Percentiles rank a stretch among this genome's conserved stretches.
Evolutionary conservation across 2,113 vertebrate genomes (phyloP).

Genomic region (Casuarius casuarius): DNA sequence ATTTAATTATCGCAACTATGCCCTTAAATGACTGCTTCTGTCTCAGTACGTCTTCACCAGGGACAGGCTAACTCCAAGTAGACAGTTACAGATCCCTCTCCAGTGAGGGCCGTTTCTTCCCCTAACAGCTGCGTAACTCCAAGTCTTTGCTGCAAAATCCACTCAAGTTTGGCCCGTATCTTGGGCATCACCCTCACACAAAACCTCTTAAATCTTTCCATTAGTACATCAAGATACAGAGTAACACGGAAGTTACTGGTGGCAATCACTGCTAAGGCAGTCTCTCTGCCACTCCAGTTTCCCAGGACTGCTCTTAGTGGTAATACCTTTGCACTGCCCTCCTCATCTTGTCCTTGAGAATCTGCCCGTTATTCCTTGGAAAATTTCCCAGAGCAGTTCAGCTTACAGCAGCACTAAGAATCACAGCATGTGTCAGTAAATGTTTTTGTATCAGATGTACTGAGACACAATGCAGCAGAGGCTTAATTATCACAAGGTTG

Average conservation of each 20-base stretch:
- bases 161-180: not conserved
- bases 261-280: not conserved
- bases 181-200: not conserved
- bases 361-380: slow-evolving; percentile 30
- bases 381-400: slow-evolving; percentile 34
- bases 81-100: not conserved
- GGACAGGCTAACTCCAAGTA: not conserved
- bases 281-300: not conserved
- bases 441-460: not conserved
- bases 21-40: not conserved
- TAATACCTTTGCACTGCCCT: not conserved
- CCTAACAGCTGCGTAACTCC: not conserved
- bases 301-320: not conserved
- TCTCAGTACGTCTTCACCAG: not conserved
- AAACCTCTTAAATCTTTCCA: not conserved
- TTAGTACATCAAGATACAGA: not conserved
- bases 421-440: not conserved
- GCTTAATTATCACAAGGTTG: not conserved
- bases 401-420: slow-evolving; percentile 21
- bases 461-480: not conserved
- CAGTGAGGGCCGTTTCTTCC: not conserved
- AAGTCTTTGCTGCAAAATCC: not conserved
- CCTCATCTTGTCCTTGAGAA: slow-evolving; percentile 33
- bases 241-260: not conserved
- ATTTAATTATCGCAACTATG: not conserved